These are phyloP conservation scores for Oreohelix idahoensis DNA, from an alignment of 1,140 invertebrate species.

Conservation along the genomic window DNA sequence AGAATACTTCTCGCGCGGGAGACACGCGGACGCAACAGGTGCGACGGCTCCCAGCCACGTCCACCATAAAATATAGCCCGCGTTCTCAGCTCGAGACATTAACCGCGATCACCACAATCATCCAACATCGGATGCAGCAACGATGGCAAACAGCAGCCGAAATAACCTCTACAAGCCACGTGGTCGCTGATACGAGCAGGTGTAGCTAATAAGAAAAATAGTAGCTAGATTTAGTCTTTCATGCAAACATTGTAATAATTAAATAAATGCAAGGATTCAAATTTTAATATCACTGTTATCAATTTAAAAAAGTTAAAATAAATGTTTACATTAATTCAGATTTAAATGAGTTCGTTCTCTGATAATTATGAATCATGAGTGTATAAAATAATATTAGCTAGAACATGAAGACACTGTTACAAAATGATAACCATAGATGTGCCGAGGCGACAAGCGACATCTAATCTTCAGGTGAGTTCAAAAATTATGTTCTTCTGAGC, in stretches of 20 bases:
- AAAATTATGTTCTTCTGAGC: no score
- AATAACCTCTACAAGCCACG: not conserved
- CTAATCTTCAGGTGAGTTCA: no score
- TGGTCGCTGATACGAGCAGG: not conserved
- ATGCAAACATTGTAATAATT: no score
- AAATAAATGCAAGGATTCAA: not conserved
- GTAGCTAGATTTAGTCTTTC: no score
- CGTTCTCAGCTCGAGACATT: not conserved
- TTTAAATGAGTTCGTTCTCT: no score
- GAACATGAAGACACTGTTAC: no score
- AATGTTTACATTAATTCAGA: no score
- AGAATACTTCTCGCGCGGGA: not conserved
- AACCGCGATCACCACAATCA: not conserved
- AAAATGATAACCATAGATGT: no score
- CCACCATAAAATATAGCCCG: not conserved
- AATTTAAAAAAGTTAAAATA: no score
- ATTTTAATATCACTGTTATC: not conserved
- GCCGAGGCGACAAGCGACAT: no score
- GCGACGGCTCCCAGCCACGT: conserved; percentile 6
- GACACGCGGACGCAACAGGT: conserved; percentile 14
- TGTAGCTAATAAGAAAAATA: not conserved
- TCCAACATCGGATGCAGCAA: not conserved
- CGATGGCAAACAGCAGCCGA: not conserved
- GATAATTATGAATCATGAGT: no score
- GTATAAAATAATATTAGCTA: no score